phyloP scores from a whole-genome alignment of 2,797 vertebrate genomes.

The Acomys russatus region DNA sequence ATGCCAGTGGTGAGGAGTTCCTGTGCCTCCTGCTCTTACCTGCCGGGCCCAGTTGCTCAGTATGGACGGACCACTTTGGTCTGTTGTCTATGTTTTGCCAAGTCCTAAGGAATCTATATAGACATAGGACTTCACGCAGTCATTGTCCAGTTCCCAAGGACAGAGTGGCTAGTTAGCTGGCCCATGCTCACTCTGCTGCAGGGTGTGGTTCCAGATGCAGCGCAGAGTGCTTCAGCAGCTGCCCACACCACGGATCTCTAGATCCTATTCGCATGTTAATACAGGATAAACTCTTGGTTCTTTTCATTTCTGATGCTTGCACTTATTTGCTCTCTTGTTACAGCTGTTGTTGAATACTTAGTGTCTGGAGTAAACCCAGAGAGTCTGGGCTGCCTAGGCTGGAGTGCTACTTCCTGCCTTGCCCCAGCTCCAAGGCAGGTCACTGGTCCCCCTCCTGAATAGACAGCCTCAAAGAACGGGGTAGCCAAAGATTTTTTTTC shows the following conservation, averaged over 20 bases:
- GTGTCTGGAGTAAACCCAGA: background rate
- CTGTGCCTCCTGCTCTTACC: background rate
- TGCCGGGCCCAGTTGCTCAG: background rate
- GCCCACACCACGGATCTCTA: background rate
- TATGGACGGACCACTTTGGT: background rate
- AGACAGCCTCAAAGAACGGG: background rate
- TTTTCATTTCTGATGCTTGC: background rate
- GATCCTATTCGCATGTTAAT: background rate
- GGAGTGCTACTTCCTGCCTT: background rate
- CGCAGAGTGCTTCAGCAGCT: background rate
- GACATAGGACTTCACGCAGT: background rate
- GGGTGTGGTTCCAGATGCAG: background rate
- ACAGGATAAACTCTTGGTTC: background rate
- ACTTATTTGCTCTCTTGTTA: background rate
- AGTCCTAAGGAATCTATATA: background rate
- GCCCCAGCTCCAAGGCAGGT: background rate
- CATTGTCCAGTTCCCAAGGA: too few relatives aligned
- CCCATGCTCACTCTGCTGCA: background rate
- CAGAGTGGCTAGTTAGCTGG: background rate
- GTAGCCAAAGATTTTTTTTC: too few relatives aligned
- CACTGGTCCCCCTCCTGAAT: background rate
- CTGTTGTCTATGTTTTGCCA: background rate
- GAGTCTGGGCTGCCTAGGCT: background rate
- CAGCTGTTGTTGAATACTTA: background rate
- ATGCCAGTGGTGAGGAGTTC: fast-evolving